Percentiles rank a stretch among this genome's conserved stretches.
These are phyloP conservation scores for Anableps anableps DNA, from an alignment of 2,797 vertebrate genomes.

Conservation along the genomic window DNA sequence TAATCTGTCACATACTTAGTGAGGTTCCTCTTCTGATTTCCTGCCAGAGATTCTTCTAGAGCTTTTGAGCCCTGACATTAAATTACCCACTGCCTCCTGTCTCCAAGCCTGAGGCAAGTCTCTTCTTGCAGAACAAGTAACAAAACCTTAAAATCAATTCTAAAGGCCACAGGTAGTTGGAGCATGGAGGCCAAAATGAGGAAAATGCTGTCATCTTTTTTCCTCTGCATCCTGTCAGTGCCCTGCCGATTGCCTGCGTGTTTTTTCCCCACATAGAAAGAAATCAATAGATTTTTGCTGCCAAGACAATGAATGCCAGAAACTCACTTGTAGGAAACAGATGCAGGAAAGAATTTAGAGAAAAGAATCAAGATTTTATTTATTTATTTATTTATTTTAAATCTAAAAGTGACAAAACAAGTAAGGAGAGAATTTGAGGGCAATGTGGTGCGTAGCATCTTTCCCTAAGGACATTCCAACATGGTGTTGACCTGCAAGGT, in stretches of 20 bases:
- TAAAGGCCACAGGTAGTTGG: constrained; percentile 36
- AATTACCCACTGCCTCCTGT: neutral
- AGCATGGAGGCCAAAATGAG: constrained; percentile 11
- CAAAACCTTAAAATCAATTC: constrained; percentile 28
- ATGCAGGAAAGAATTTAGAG: neutral
- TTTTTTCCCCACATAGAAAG: neutral
- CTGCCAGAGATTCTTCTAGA: neutral
- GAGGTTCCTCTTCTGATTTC: constrained; percentile 1
- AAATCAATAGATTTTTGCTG: constrained; percentile 9
- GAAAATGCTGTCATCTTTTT: neutral
- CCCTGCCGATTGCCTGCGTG: neutral
- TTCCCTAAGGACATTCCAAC: neutral
- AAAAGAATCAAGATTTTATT: neutral
- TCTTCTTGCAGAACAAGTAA: constrained; percentile 12
- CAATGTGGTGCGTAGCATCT: neutral
- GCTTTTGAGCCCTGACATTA: constrained; percentile 12
- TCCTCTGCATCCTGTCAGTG: neutral
- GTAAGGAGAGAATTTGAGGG: neutral
- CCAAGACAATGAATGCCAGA: constrained; percentile 6
- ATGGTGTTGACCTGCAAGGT: neutral
- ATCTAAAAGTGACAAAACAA: neutral
- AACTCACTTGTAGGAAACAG: neutral
- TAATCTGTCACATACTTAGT: neutral
- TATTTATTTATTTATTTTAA: neutral
- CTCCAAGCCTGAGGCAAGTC: constrained; percentile 27